Evolutionary conservation across 2,113 vertebrate species (phyloP), one percentile per base, ranked within the genome.

Genomic region (Piaya cayana): DNA sequence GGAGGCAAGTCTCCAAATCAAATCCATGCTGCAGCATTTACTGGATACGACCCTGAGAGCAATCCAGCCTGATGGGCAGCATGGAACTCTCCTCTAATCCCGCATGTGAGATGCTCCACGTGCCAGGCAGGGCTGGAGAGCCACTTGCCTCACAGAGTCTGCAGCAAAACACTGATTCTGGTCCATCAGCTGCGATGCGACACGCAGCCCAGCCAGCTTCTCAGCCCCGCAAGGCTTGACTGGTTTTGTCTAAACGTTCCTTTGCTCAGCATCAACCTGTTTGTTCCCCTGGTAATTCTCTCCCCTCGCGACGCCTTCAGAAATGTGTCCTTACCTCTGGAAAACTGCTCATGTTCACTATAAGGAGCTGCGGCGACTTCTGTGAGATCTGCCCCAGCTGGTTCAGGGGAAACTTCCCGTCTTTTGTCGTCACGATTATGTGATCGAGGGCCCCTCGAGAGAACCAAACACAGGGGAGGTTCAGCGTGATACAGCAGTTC

Each of bases 351-450:
- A 99, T 99, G 98, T 99, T 99, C 96, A 99, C 98, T 79, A 99
- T 34, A 86, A 99, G 95, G 93, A 99, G 96, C 94, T 99, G 99
- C 2, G 99, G 98, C 11, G 99, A 99, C 95, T 99, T 99, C 98
- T 99, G 98, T 50, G 99, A 98, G 98, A 99, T 98, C 97, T 99
- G 99, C 42, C 98, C 99, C 93, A 99, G 98, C 97, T 99, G 99
- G 97, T 99, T 99, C 82, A 99, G 98, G 1, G 99, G 98, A 88
- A 99, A 98, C 94, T 99, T 99, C 93, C 99, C 99, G 42, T 99
- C 98, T 70, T 98, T 96, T 81, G 99, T 99, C 84, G 97, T 27
- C 96, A 99, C 99, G 10, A 97, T 95, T 52, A 99, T 98, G 94
- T 99, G 98, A 98, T 99, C 99, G 84, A 99, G 98, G 81, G 98